These are phyloP conservation scores for Bolinopsis microptera DNA, from an alignment of 37 sponge, comb jelly and placozoan species.

Conservation along the genomic window DNA sequence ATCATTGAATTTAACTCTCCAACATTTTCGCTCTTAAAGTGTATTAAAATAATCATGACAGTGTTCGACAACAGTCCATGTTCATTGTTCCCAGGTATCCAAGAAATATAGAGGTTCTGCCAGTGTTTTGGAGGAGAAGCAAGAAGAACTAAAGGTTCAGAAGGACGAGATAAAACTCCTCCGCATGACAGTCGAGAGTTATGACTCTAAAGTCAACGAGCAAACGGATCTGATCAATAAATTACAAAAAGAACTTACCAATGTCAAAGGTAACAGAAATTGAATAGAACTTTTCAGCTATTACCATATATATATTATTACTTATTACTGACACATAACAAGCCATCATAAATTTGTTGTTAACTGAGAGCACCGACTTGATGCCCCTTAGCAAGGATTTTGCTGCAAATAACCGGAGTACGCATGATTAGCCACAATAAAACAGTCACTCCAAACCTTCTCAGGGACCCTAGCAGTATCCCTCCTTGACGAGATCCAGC, in stretches of 20 bases:
- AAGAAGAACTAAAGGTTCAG: constrained; percentile 32
- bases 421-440: too few relatives aligned
- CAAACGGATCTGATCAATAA: constrained; percentile 28
- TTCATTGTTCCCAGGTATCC: not conserved
- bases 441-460: too few relatives aligned
- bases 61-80: too few relatives aligned
- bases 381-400: too few relatives aligned
- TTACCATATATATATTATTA: not conserved
- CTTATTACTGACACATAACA: too few relatives aligned
- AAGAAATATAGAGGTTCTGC: not conserved
- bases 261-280: constrained; percentile 66
- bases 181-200: constrained; percentile 16
- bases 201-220: constrained; percentile 44
- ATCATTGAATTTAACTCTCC: too few relatives aligned
- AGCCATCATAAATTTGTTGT: too few relatives aligned
- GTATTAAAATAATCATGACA: too few relatives aligned
- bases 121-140: constrained; percentile 32
- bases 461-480: constrained; percentile 43
- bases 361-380: too few relatives aligned
- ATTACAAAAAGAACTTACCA: constrained; percentile 31
- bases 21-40: too few relatives aligned
- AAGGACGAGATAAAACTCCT: constrained; percentile 63
- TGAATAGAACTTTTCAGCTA: not conserved
- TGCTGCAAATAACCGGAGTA: too few relatives aligned
- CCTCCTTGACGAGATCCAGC: constrained; percentile 58